Evolutionary conservation across 2,797 vertebrate genomes (phyloP).

Genomic region (Pseudochirops corinnae): DNA sequence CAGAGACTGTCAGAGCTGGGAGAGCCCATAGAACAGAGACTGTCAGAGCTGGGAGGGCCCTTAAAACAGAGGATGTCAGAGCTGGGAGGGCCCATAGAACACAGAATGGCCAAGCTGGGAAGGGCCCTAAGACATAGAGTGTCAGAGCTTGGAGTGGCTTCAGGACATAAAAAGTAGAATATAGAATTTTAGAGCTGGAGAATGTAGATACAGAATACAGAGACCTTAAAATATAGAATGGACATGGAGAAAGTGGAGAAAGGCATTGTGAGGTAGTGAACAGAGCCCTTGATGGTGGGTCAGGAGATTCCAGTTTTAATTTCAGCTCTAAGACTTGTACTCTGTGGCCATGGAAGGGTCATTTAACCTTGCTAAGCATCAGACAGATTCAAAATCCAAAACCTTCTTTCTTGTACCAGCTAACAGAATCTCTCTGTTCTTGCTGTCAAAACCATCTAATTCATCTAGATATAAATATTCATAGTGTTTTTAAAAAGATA

Average conservation of each 20-base stretch:
- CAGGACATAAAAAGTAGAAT: too few relatives aligned
- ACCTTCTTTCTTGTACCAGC: neutral
- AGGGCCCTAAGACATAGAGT: too few relatives aligned
- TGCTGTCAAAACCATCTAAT: neutral
- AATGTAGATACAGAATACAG: neutral
- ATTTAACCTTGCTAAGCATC: neutral
- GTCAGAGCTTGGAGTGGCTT: too few relatives aligned
- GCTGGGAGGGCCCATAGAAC: too few relatives aligned
- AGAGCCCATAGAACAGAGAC: neutral
- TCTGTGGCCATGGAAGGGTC: neutral
- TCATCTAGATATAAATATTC: neutral
- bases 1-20: too few relatives aligned
- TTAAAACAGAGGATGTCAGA: neutral
- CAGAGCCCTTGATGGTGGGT: neutral
- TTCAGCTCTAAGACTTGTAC: neutral
- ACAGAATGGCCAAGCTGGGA: too few relatives aligned
- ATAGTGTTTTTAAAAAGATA: neutral
- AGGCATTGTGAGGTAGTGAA: neutral
- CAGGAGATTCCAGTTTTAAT: neutral
- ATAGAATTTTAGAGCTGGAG: neutral
- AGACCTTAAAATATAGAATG: neutral
- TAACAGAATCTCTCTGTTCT: neutral
- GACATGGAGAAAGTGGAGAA: neutral
- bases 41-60: neutral
- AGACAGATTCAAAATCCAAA: neutral